phyloP scores from a whole-genome alignment of 2,113 vertebrate genomes.

The Theropithecus gelada region DNA sequence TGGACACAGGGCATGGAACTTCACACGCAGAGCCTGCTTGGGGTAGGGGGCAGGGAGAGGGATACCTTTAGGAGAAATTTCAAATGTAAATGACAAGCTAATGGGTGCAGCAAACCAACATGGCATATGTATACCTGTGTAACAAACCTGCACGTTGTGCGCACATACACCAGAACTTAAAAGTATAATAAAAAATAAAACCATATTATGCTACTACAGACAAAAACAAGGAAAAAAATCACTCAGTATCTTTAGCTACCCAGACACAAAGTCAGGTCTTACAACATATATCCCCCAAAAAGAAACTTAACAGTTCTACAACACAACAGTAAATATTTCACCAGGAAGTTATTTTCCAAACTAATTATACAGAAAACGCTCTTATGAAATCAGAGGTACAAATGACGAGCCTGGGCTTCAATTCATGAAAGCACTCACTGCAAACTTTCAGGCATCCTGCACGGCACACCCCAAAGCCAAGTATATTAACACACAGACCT shows the following conservation, averaged over 20 bases:
- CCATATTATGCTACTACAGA: not conserved
- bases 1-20: no score
- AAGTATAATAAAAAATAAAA: not conserved
- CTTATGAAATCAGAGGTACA: not conserved
- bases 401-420: not conserved
- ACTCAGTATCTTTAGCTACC: not conserved
- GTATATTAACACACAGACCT: not conserved
- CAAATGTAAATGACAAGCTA: no score
- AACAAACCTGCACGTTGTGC: no score
- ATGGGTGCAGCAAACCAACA: no score
- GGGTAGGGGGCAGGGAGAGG: no score
- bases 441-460: not conserved
- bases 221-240: not conserved
- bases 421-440: not conserved
- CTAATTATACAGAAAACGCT: not conserved
- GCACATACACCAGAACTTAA: no score
- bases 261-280: not conserved
- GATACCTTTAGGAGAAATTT: no score
- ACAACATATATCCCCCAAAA: not conserved
- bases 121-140: no score
- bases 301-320: conserved; percentile 4
- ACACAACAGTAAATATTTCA: not conserved
- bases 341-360: not conserved
- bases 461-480: not conserved
- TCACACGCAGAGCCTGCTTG: no score